Evolutionary conservation across 2,797 vertebrate species (phyloP).

Genomic region (Leptodactylus fallax): DNA sequence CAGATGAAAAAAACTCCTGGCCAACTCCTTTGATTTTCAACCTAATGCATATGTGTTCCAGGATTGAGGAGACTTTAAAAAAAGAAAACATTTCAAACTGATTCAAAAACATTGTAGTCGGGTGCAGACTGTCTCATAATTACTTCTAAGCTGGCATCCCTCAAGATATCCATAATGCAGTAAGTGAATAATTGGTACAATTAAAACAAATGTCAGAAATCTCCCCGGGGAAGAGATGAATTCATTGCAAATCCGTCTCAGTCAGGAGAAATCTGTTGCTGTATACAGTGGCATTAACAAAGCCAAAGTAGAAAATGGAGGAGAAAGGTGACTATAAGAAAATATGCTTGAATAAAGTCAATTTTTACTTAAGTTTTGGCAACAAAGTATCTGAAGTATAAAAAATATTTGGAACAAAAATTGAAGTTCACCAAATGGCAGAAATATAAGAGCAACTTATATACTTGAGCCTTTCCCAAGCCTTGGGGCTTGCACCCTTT

Average conservation of each 20-base stretch:
- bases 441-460: too few relatives aligned
- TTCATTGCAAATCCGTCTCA: conserved; percentile 52
- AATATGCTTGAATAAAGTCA: not conserved
- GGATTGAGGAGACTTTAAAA: not conserved
- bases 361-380: not conserved
- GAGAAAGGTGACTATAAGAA: not conserved
- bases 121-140: conserved; percentile 43
- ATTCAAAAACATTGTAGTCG: conserved; percentile 45
- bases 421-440: too few relatives aligned
- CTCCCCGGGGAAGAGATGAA: conserved; percentile 45
- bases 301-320: conserved; percentile 4
- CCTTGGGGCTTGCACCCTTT: too few relatives aligned
- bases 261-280: conserved; percentile 53
- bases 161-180: conserved; percentile 58
- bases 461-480: too few relatives aligned
- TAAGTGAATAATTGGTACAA: conserved; percentile 62
- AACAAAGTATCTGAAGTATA: not conserved
- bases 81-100: conserved; percentile 45
- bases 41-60: conserved; percentile 8
- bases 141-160: conserved; percentile 57
- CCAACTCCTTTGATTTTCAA: not conserved
- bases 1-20: too few relatives aligned
- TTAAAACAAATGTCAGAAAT: conserved; percentile 59
- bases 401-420: too few relatives aligned
- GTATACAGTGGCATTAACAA: conserved; percentile 12